Evolutionary conservation across 2,797 vertebrate species (phyloP).

Genomic region (Poeciliopsis turneri): DNA sequence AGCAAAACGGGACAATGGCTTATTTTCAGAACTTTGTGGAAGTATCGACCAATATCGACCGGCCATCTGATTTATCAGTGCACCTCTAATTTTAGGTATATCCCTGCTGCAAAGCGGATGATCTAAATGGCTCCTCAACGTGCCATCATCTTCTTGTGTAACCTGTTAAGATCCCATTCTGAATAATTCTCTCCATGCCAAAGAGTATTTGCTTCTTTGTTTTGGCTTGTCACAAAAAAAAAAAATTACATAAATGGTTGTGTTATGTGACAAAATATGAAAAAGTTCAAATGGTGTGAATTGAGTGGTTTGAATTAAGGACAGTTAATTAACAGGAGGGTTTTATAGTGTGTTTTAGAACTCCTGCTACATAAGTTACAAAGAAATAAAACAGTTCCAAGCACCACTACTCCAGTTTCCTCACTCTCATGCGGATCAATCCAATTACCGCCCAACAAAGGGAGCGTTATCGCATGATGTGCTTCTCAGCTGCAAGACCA

Average conservation of each 20-base stretch:
- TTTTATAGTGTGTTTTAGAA: conserved; percentile 1
- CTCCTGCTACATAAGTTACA: conserved; percentile 25
- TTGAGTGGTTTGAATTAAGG: background rate
- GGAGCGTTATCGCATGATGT: conserved; percentile 53
- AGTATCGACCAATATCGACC: too few species aligned
- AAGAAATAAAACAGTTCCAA: conserved; percentile 30
- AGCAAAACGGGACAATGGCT: background rate
- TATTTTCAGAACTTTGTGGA: background rate
- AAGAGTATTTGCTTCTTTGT: background rate
- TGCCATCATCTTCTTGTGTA: background rate
- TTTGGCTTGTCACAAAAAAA: background rate
- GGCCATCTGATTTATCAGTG: too few species aligned
- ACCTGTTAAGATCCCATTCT: background rate
- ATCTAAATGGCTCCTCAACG: background rate
- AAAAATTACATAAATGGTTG: background rate
- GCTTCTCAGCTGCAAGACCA: conserved; percentile 48
- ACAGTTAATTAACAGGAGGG: conserved; percentile 6
- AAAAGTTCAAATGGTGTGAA: background rate
- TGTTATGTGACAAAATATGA: background rate
- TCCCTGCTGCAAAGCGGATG: background rate
- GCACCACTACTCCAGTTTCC: conserved; percentile 18
- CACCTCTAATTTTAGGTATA: background rate
- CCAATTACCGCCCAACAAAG: conserved; percentile 69
- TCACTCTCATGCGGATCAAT: conserved; percentile 48
- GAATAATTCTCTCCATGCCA: background rate